Evolutionary conservation across 2,113 vertebrate genomes (phyloP), one percentile per base, ranked within the genome.

Genomic region (Cyanoramphus novaezelandiae): DNA sequence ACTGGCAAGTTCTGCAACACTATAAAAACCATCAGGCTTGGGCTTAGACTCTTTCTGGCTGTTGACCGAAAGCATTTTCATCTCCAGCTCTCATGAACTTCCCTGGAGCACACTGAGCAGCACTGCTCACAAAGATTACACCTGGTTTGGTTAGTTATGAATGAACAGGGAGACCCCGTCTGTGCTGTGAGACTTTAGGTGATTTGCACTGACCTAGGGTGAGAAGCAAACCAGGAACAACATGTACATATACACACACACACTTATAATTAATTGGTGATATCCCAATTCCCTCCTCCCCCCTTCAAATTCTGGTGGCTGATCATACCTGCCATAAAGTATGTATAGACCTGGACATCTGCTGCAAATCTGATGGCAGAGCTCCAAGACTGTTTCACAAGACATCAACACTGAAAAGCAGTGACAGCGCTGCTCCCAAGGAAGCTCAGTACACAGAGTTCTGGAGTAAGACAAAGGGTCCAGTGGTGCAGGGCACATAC

Each of bases 1-100:
- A 68, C 33, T 62, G 39, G 28, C 72, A 91, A 53, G 47, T 88
- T 92, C 13, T 89, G 81, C 88, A 86, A 35, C 25, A 27, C 70
- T 76, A 35, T 17, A 47, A 79, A 94, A 96, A 79, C n/a, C 86
- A 62, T 23, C 13, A 6, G 29, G 47, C 33, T 75, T 49, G 62
- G 72, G 57, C 67, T 90, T 46, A 46, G 21, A 17, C 46, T 46
- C 35, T n/a, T 31, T 37, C 24, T 96, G 93, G 95, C 92, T 49
- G 44, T 62, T 84, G 65, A 68, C 83, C 65, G 93, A 71, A 84
- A 86, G 15, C 13, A n/a, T 29, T 91, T 91, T 97, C 96, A 96
- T 75, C 82, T 95, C 43, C 79, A 90, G 80, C 50, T 86, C 88
- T 81, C 95, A 88, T 2, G 0, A 94, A 81, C 60, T 94, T 95